Conservation (phyloP, 1,140 invertebrate species). For the Triops longicaudatus region DNA sequence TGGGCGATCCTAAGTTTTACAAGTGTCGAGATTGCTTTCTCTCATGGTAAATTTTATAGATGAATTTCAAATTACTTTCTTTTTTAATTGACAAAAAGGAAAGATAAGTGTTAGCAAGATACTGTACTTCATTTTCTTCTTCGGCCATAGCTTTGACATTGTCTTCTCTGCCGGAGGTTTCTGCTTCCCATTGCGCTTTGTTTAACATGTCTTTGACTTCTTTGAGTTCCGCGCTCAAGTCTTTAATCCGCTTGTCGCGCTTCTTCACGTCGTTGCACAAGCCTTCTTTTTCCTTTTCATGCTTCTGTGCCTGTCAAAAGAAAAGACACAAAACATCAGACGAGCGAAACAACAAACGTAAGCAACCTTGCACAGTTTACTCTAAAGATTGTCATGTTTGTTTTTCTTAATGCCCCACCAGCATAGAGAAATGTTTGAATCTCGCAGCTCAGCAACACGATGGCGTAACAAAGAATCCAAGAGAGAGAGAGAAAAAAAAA, state of each 20-base stretch:
- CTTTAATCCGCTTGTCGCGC: constrained; percentile 37
- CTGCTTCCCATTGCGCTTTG: constrained; percentile 38
- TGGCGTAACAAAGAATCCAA: too few relatives aligned
- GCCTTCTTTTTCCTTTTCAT: constrained; percentile 34
- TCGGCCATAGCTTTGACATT: constrained; percentile 38
- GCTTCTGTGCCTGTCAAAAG: constrained; percentile 20
- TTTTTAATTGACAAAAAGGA: too few relatives aligned
- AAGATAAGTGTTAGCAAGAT: too few relatives aligned
- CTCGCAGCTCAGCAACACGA: too few relatives aligned
- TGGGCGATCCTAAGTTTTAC: too few relatives aligned
- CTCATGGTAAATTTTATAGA: neutral
- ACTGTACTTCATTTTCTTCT: constrained; percentile 36
- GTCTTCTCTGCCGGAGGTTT: constrained; percentile 31
- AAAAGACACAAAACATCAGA: neutral
- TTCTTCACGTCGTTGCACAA: constrained; percentile 35
- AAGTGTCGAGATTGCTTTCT: too few relatives aligned
- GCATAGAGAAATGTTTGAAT: too few relatives aligned
- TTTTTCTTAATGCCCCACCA: neutral
- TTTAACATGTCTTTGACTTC: constrained; percentile 37
- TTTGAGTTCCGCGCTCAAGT: constrained; percentile 36
- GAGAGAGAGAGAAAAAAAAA: too few relatives aligned
- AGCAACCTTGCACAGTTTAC: neutral
- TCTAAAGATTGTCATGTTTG: constrained; percentile 1
- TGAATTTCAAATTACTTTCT: too few relatives aligned
- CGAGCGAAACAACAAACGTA: neutral